phyloP scores from a whole-genome alignment of 2,888 invertebrate species.

The Nineta flava region DNA sequence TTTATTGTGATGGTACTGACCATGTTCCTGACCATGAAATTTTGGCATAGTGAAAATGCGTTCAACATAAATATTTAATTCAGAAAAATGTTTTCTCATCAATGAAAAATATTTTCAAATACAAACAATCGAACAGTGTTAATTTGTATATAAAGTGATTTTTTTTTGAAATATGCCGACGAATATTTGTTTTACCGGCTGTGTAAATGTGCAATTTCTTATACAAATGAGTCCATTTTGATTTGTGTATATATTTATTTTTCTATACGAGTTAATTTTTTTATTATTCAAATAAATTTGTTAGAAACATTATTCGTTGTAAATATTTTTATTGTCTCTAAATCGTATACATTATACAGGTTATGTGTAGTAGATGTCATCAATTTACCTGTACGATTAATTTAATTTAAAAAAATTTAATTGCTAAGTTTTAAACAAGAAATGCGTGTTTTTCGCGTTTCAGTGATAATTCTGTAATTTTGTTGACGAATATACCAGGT shows the following conservation, averaged over 20 bases:
- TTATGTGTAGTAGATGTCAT: constrained; percentile 2
- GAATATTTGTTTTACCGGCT: constrained; percentile 5
- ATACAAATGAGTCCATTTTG: constrained; percentile 8
- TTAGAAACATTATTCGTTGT: too few relatives aligned
- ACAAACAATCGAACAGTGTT: background rate
- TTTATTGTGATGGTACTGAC: constrained; percentile 6
- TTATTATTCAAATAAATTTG: background rate
- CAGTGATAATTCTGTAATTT: background rate
- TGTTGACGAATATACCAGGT: constrained; percentile 6
- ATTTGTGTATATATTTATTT: constrained; percentile 2
- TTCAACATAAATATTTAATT: background rate
- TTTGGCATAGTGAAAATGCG: constrained; percentile 2
- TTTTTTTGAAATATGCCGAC: background rate
- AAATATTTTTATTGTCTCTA: background rate
- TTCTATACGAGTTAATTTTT: background rate
- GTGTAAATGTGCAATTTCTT: constrained; percentile 4
- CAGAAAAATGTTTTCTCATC: background rate
- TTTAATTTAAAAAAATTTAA: background rate
- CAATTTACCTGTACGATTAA: background rate
- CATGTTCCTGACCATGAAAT: constrained; percentile 12
- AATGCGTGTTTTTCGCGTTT: background rate
- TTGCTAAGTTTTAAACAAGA: background rate
- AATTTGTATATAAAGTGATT: background rate
- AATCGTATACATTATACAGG: background rate
- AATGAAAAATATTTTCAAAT: too few relatives aligned